Conservation (phyloP, 1,140 invertebrate genomes). For the Drosophila lacertosa region DNA sequence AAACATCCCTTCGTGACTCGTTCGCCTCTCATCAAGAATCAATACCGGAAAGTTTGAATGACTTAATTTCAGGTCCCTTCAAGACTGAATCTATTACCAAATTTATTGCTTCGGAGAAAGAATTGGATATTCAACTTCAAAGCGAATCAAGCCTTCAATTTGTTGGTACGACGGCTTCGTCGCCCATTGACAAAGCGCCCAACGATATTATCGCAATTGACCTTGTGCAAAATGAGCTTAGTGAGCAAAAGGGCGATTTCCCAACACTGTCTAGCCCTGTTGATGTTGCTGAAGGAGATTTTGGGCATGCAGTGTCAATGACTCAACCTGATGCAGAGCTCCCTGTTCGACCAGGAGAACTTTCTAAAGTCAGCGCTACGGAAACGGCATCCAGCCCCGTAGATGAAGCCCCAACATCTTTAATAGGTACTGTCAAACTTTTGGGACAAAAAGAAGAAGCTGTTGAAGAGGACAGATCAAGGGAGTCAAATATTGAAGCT, state of each 20-base stretch:
- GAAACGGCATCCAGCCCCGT: constrained; percentile 9
- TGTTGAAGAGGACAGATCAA: no score
- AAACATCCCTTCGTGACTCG: no score
- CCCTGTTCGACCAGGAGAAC: constrained; percentile 34
- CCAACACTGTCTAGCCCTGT: constrained; percentile 26
- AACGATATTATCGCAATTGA: neutral
- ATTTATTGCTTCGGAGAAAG: no score
- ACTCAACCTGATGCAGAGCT: neutral
- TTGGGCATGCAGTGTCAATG: neutral
- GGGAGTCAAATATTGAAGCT: no score
- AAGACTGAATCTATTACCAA: neutral
- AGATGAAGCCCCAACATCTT: no score
- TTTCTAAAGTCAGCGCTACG: constrained; percentile 7
- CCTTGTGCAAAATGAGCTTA: neutral
- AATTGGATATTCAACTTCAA: neutral
- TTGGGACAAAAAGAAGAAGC: no score
- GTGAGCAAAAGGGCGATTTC: neutral
- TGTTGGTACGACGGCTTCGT: constrained; percentile 23
- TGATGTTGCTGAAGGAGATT: constrained; percentile 29
- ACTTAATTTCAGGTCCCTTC: neutral
- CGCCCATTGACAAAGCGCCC: constrained; percentile 21
- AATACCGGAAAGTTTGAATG: neutral
- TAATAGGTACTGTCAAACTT: no score
- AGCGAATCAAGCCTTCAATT: neutral
- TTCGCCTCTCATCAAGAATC: no score